phyloP scores from a whole-genome alignment of 2,888 invertebrate genomes.

The Esperia sulphurella region DNA sequence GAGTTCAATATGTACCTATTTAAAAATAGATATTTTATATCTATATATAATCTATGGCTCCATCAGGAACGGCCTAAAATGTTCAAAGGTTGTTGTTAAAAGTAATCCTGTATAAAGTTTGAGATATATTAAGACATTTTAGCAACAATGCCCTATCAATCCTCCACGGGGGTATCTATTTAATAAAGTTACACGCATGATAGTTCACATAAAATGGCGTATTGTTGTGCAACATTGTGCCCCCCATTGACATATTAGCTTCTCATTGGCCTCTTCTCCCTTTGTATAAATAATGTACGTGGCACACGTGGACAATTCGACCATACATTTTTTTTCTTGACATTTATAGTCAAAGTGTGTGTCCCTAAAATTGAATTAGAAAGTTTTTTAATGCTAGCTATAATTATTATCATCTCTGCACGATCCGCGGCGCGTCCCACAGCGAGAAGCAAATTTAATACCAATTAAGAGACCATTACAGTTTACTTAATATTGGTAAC shows the following conservation, averaged over 20 bases:
- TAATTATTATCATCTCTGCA: slow-evolving; percentile 41
- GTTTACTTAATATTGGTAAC: too few relatives aligned
- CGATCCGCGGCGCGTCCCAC: slow-evolving; percentile 54
- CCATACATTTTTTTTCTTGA: slow-evolving; percentile 14
- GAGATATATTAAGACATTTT: slow-evolving; percentile 22
- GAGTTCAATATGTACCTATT: too few relatives aligned
- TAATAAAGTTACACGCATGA: slow-evolving; percentile 70
- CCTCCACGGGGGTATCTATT: slow-evolving; percentile 56
- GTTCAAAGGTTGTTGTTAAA: too few relatives aligned
- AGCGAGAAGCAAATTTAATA: slow-evolving; percentile 58
- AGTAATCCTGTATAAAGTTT: neutral
- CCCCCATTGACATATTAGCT: slow-evolving; percentile 66
- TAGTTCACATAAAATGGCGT: slow-evolving; percentile 42
- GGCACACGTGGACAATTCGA: slow-evolving; percentile 32
- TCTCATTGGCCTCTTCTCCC: slow-evolving; percentile 47
- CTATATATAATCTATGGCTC: too few relatives aligned
- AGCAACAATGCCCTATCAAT: slow-evolving; percentile 49
- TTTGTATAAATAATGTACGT: slow-evolving; percentile 39
- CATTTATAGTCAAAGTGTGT: slow-evolving; percentile 17
- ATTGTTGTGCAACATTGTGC: slow-evolving; percentile 63
- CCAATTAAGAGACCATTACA: slow-evolving; percentile 48
- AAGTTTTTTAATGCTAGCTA: slow-evolving; percentile 36
- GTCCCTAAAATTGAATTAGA: slow-evolving; percentile 38
- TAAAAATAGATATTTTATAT: too few relatives aligned
- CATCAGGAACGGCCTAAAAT: too few relatives aligned